Base-by-base conservation (phyloP, 2,888 invertebrate species). In the Syrista parreyssii region DNA sequence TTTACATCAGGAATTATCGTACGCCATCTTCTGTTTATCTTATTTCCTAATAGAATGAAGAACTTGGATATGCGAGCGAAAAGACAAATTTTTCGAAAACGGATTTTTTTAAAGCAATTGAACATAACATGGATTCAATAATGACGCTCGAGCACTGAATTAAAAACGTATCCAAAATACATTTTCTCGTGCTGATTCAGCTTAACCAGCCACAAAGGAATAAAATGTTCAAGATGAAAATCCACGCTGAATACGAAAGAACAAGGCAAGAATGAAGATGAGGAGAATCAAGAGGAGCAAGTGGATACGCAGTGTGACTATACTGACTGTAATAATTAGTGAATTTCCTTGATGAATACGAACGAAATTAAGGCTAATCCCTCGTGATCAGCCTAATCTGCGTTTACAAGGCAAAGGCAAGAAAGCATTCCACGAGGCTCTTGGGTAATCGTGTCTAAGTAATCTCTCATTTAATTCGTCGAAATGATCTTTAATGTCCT, bases 381-480 rank as follows among this genome's bases (percentile, higher is more conserved):
- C 40, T 74, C 30, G 77, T 71, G 74, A 69, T 77, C 69, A 71
- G 71, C 40, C 71, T 75, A 69, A 75, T 74, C 74, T 75, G 40
- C 31, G 74, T 34, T 69, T 32, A 68, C 69, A n/a, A 31, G 23
- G 69, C 31, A 68, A 15, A 33, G 31, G 31, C 71, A 33, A 33
- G 33, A 31, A 31, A 12, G 71, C 55, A 55, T 55, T 55, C 55
- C 55, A 23, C 55, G 55, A 9, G 31, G 1, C 71, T 71, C 71
- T 23, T 71, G 76, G 30, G 75, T 78, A 78, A 78, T 78, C 78
- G 75, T 34, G 78, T 71, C 76, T 78, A 76, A 78, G 76, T 78
- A 76, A 78, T 78, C 76, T 76, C 76, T 78, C 78, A 75, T 78
- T 78, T 78, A 78, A 78, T 78, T 78, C 76, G 68, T 76, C 72